Evolutionary conservation across 2,113 vertebrate species (phyloP), one percentile per base, ranked within the genome.

Genomic region (Pitta sordida): DNA sequence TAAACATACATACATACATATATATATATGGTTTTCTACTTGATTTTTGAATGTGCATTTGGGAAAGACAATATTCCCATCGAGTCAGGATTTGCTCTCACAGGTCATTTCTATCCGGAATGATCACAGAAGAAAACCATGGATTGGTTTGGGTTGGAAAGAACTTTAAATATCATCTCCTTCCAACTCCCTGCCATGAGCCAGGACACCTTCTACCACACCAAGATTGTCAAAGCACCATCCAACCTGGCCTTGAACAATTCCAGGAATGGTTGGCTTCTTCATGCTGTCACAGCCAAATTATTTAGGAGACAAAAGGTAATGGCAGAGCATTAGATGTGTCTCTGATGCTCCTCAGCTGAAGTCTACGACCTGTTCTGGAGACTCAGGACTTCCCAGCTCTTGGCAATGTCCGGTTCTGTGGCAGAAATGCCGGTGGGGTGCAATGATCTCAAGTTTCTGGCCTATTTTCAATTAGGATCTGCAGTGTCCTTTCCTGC

Each of bases 81-180:
- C 18, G 44, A 46, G 44, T 46, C 44, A 46, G 44, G 44, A 46
- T 46, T 46, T 46, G 44, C 44, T 46, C 20, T 46, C 44, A 20
- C 44, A 21, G 44, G 44, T 21, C 21, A 20, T 46, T 18, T 46
- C 44, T 46, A 11, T 41, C 53, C 39, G 56, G 55, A 83, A 53
- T 8, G 37, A 30, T 30, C 37, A 20, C 11, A 41, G 27, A 30
- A 41, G 4, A 49, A 48, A 62, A 39, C 15, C 14, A 36, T 3
- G 32, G 17, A 62, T 41, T 13, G 17, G 5, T 19, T 83, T 69
- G 63, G 14, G 3, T 41, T 75, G 41, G 55, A 36, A 55, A 8
- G 11, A 17, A 41, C 9, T 4, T 32, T 22, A 16, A 62, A 62
- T 15, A 55, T 7, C 20, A 55, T 36, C 24, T 10, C 0, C 0